Percentiles rank a stretch among this genome's conserved stretches.
These are phyloP conservation scores for Herpetotheres cachinnans DNA, from an alignment of 2,113 vertebrate genomes.

Conservation along the genomic window DNA sequence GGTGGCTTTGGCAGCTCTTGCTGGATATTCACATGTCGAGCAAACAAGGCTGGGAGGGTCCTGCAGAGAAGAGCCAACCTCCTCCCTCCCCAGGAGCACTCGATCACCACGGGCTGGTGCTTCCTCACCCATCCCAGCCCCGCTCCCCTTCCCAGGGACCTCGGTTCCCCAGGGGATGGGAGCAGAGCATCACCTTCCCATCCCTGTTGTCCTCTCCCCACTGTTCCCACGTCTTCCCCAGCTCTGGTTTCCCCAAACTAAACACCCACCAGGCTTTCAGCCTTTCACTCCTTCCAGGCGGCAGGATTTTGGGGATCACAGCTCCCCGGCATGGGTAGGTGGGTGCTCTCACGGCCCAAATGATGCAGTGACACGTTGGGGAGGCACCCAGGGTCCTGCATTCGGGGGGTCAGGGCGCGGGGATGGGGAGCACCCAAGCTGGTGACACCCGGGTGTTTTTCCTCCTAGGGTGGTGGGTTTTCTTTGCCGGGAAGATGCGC, in stretches of 20 bases:
- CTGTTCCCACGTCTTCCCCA: neutral
- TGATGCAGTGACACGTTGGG: rapidly evolving
- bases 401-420: rapidly evolving
- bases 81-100: neutral
- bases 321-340: rapidly evolving
- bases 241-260: neutral
- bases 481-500: neutral
- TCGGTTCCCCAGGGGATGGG: rapidly evolving
- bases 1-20: neutral
- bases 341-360: rapidly evolving
- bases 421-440: neutral
- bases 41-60: neutral
- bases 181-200: neutral
- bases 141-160: rapidly evolving
- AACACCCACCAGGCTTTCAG: neutral
- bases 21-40: neutral
- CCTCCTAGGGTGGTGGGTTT: neutral
- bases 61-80: neutral
- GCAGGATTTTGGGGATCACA: neutral
- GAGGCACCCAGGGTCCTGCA: neutral
- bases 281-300: neutral
- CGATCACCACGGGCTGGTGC: neutral
- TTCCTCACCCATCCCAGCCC: neutral
- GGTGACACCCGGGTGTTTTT: neutral
- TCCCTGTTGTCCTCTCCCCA: rapidly evolving